Evolutionary conservation across 2,888 invertebrate genomes (phyloP), one percentile per base, ranked within the genome.

Genomic region (Laothoe populi): DNA sequence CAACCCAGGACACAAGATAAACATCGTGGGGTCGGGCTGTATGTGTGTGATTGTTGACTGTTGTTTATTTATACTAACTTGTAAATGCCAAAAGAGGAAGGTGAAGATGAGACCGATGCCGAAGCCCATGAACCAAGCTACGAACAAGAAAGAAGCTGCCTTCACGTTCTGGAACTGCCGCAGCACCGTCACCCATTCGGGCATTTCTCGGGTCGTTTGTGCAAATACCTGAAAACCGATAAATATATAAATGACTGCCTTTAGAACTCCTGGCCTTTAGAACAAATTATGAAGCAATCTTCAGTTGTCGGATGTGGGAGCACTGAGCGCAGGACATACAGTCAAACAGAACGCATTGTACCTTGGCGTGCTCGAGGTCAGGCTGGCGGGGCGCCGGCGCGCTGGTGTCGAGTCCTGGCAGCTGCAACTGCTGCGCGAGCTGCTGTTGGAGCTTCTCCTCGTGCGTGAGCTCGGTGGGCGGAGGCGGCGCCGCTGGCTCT

Each of bases 51-150:
- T n/a, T n/a, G n/a, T n/a, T n/a, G n/a, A n/a, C 1, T 26, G 24
- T 8, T 26, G 2, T 8, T 10, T 4, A n/a, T 13, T n/a, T n/a
- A 5, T 0, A 19, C 60, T 3, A 8, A 98, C 98, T 93, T 98
- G 96, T 57, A 99, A 94, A 90, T 99, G 99, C 99, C 99, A 99
- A 93, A 99, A 99, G 63, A 99, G 95, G 91, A 99, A 99, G 3
- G 99, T 99, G 92, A 99, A 99, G 74, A 99, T 99, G 74, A 99
- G 94, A 0, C 99, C 99, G 77, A 99, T 99, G 61, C 99, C 99
- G 82, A 99, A 98, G 62, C 99, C 99, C 98, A 99, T 99, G 90
- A 98, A 99, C 98, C 99, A 99, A 58, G 99, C 98, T 38, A 99
- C 98, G 84, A 99, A 97, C 58, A 99, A 94, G 86, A 99, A 98